Conservation (phyloP, 2,113 vertebrate species). For the Todiramphus chloris region DNA sequence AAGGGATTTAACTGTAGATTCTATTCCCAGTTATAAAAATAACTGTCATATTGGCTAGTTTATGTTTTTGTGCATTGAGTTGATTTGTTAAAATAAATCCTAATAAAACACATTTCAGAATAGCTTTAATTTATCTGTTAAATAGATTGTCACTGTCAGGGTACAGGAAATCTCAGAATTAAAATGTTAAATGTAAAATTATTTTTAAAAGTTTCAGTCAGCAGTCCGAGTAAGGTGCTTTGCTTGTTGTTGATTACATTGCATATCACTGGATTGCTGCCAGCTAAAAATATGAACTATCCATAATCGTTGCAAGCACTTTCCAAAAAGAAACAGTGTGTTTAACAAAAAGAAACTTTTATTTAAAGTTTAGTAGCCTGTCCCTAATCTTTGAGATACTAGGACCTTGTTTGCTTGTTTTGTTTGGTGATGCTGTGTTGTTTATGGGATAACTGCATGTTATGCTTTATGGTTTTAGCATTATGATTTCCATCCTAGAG, state of each 20-base stretch:
- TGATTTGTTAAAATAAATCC: not conserved
- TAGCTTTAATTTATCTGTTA: not conserved
- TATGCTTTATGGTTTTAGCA: not conserved
- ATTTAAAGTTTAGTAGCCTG: not conserved
- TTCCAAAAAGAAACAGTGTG: not conserved
- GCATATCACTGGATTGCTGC: not conserved
- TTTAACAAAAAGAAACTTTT: not conserved
- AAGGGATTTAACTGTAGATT: not conserved
- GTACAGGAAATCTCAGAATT: not conserved
- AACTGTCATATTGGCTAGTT: not conserved
- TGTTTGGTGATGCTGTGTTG: not conserved
- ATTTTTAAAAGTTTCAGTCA: not conserved
- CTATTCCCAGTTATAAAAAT: not conserved
- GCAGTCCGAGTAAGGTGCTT: not conserved
- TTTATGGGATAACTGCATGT: not conserved
- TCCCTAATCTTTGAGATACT: not conserved
- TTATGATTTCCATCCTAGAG: not conserved
- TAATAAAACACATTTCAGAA: not conserved
- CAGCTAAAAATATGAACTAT: not conserved
- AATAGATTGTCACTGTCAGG: not conserved
- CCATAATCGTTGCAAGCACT: not conserved
- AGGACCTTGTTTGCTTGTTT: not conserved
- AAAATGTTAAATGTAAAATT: not conserved
- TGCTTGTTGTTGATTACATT: not conserved
- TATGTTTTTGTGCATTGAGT: not conserved